phyloP scores from a whole-genome alignment of 2,113 vertebrate species.

The Terrapene triunguis region DNA sequence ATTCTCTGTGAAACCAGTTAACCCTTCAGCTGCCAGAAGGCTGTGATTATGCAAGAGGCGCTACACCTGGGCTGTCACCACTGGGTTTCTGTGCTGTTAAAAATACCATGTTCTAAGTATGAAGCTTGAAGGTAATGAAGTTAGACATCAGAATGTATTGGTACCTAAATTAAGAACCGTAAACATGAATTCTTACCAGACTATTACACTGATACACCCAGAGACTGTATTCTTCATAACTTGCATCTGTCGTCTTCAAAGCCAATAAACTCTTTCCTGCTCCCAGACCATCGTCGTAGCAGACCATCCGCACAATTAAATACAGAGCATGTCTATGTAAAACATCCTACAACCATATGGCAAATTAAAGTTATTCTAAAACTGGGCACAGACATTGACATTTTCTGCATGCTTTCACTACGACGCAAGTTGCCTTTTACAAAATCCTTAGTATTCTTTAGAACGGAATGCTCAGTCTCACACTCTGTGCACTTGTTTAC shows the following conservation, averaged over 20 bases:
- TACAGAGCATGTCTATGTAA: constrained; percentile 94
- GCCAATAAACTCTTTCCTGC: constrained; percentile 94
- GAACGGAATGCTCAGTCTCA: not conserved
- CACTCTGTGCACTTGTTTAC: not conserved
- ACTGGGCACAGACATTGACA: not conserved
- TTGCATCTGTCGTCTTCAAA: constrained; percentile 91
- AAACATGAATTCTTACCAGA: constrained; percentile 83
- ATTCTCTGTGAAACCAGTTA: rapidly evolving
- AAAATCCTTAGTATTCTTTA: not conserved
- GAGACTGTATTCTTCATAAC: constrained; percentile 90
- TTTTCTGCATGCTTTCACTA: not conserved
- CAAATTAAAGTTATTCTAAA: constrained; percentile 27
- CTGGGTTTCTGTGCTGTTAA: not conserved
- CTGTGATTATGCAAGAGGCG: not conserved
- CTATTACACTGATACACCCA: constrained; percentile 98
- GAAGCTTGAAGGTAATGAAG: not conserved
- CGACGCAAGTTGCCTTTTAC: not conserved
- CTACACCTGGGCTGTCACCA: not conserved
- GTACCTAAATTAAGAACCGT: not conserved
- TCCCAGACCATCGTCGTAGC: constrained; percentile 95
- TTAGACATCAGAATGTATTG: not conserved
- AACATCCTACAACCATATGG: constrained; percentile 84
- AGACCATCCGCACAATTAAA: constrained; percentile 95
- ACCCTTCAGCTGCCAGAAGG: not conserved
- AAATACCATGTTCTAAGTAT: not conserved